Evolutionary conservation across 2,797 vertebrate genomes (phyloP).

Genomic region (Sebastes ruberrimus): DNA sequence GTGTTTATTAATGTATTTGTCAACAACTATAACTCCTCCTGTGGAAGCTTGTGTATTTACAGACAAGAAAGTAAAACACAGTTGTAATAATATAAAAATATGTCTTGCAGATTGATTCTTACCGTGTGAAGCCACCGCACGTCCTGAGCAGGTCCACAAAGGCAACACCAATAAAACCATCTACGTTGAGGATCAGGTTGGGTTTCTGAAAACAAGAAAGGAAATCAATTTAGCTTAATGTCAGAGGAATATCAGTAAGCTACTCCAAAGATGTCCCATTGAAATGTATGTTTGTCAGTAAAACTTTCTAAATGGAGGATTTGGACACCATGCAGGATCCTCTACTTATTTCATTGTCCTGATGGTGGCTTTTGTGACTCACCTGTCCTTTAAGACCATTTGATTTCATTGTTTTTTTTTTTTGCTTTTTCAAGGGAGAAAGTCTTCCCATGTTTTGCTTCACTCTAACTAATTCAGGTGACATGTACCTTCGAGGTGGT

Average conservation of each 20-base stretch:
- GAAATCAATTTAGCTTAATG: not conserved
- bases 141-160: conserved; percentile 95
- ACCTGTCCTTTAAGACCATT: not conserved
- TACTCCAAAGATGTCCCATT: too few species aligned
- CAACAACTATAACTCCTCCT: not conserved
- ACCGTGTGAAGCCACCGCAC: conserved; percentile 97
- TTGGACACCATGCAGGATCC: too few species aligned
- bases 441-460: not conserved
- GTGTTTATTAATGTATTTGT: not conserved
- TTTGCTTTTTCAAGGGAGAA: not conserved
- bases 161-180: conserved; percentile 94
- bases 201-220: conserved; percentile 87
- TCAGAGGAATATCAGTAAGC: not conserved
- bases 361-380: not conserved
- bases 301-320: too few species aligned
- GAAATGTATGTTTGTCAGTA: too few species aligned
- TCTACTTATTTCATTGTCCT: not conserved
- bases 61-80: not conserved
- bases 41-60: not conserved
- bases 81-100: not conserved
- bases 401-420: not conserved
- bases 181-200: conserved; percentile 98
- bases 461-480: not conserved
- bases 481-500: conserved; percentile 94
- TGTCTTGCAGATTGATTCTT: conserved; percentile 35